Evolutionary conservation across 2,888 invertebrate species (phyloP).

Genomic region (Artemia sinica): DNA sequence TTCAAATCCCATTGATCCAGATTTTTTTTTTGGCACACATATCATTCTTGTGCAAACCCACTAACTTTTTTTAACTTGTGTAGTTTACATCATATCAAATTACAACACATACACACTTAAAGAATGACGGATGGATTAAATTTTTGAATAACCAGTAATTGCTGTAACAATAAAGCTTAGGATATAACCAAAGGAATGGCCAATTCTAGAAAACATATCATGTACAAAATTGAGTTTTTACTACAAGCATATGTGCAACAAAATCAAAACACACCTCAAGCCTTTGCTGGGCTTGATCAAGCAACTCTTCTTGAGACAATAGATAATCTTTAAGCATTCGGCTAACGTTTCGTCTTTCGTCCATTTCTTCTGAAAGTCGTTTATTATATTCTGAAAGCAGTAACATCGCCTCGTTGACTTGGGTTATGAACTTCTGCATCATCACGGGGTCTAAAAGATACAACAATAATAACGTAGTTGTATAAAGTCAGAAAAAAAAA

Average conservation of each 20-base stretch:
- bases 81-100: no score
- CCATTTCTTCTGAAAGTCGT: conserved; percentile 67
- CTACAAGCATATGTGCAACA: neutral
- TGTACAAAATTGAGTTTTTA: neutral
- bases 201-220: neutral
- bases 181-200: neutral
- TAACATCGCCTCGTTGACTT: conserved; percentile 73
- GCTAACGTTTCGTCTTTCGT: conserved; percentile 65
- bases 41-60: no score
- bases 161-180: neutral
- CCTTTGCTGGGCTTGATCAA: conserved; percentile 67
- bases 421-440: conserved; percentile 46
- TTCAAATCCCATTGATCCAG: no score
- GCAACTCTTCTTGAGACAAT: conserved; percentile 62
- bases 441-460: no score
- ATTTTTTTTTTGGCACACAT: no score
- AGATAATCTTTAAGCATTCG: conserved; percentile 75
- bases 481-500: no score
- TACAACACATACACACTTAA: no score
- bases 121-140: neutral
- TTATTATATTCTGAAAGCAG: conserved; percentile 75
- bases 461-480: no score
- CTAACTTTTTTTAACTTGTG: no score
- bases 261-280: conserved; percentile 47
- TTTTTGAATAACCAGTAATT: neutral